A percentile compares a stretch with the other conserved stretches of the same genome.
phyloP scores from a whole-genome alignment of 2,797 vertebrate genomes.

The Micromesistius poutassou region DNA sequence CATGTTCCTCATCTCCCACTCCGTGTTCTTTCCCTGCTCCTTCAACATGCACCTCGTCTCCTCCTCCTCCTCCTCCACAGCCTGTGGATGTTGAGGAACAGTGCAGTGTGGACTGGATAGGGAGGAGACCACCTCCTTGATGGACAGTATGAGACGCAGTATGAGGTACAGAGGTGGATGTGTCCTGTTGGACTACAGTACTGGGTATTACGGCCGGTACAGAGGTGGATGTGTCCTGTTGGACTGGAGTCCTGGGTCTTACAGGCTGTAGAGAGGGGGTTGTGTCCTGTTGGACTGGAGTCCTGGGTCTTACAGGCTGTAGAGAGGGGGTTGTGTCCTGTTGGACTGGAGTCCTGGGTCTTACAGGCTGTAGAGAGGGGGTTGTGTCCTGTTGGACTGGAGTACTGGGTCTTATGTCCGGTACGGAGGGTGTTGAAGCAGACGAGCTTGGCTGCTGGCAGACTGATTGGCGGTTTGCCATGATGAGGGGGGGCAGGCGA shows the following conservation, averaged over 20 bases:
- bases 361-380: slow-evolving; percentile 32
- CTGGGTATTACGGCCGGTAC: slow-evolving; percentile 20
- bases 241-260: background rate
- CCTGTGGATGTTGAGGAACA: background rate
- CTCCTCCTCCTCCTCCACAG: background rate
- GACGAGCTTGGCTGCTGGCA: slow-evolving; percentile 28
- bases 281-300: background rate
- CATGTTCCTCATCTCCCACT: background rate
- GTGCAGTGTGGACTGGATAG: background rate
- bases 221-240: slow-evolving; percentile 17
- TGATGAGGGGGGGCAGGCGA: slow-evolving; percentile 65
- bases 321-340: background rate
- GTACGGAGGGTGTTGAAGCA: slow-evolving; percentile 20
- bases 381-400: slow-evolving; percentile 2
- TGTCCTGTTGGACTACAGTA: background rate
- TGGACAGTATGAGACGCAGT: background rate
- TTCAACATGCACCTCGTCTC: background rate
- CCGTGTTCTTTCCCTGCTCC: background rate
- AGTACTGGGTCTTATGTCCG: slow-evolving; percentile 26
- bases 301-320: background rate
- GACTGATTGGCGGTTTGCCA: slow-evolving; percentile 44
- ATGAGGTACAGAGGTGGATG: slow-evolving; percentile 15
- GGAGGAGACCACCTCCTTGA: background rate
- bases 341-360: background rate
- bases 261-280: background rate